A percentile compares a stretch with the other conserved stretches of the same genome.
These are phyloP conservation scores for Platichthys stellatus DNA, from an alignment of 2,113 vertebrate species.

Conservation along the genomic window DNA sequence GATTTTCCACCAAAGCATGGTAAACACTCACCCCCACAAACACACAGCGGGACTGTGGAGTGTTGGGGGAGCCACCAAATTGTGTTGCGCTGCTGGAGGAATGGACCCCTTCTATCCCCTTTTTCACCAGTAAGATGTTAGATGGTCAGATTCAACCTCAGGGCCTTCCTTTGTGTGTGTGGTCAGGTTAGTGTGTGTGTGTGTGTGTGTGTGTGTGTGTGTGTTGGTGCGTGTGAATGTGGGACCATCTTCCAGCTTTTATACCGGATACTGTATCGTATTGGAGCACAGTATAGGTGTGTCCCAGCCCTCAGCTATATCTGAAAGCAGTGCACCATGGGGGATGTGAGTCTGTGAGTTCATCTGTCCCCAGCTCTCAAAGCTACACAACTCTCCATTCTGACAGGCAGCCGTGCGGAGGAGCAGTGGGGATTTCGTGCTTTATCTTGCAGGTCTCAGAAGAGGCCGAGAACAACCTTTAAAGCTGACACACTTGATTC, in stretches of 20 bases:
- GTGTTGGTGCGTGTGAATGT: too few species aligned
- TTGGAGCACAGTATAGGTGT: slow-evolving; percentile 16
- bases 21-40: slow-evolving; percentile 46
- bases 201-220: neutral
- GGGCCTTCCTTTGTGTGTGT: slow-evolving; percentile 33
- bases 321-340: slow-evolving; percentile 39
- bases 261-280: neutral
- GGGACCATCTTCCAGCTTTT: neutral
- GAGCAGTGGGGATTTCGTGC: slow-evolving; percentile 41
- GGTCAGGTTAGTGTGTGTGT: neutral
- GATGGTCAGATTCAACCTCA: slow-evolving; percentile 55
- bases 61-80: slow-evolving; percentile 57
- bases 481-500: slow-evolving; percentile 43
- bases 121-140: slow-evolving; percentile 48
- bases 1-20: slow-evolving; percentile 64
- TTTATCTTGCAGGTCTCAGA: slow-evolving; percentile 55
- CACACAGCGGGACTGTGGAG: slow-evolving; percentile 45
- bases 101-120: slow-evolving; percentile 51
- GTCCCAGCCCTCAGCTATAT: slow-evolving; percentile 14
- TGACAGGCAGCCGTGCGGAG: slow-evolving; percentile 44
- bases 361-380: slow-evolving; percentile 25
- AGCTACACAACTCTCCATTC: slow-evolving; percentile 37
- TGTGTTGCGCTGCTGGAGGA: slow-evolving; percentile 52
- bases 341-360: slow-evolving; percentile 37
- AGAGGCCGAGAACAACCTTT: slow-evolving; percentile 55